These are phyloP conservation scores for Cenopis cana DNA, from an alignment of 2,888 invertebrate species.

Conservation along the genomic window DNA sequence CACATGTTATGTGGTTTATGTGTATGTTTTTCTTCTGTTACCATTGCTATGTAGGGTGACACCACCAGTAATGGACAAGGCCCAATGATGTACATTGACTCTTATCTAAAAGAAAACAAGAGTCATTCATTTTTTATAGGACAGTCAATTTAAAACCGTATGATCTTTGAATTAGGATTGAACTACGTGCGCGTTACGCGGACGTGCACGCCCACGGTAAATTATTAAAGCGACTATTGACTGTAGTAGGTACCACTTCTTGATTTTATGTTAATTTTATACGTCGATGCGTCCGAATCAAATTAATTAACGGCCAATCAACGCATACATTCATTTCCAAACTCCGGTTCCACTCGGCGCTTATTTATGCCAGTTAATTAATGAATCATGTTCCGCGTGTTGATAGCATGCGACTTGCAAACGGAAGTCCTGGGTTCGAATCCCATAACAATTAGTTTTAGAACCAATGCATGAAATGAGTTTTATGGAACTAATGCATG, in stretches of 20 bases:
- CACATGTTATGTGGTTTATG: too few species aligned
- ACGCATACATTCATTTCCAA: slow-evolving; percentile 50
- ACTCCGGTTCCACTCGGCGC: slow-evolving; percentile 34
- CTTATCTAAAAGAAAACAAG: too few species aligned
- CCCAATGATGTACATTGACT: too few species aligned
- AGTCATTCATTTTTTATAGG: too few species aligned
- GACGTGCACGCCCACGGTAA: too few species aligned
- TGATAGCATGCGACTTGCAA: background rate
- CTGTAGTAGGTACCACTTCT: slow-evolving; percentile 16
- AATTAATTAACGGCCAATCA: slow-evolving; percentile 30
- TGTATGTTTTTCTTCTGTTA: too few species aligned
- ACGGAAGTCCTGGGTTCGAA: background rate
- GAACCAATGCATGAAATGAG: background rate
- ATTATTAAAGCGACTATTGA: slow-evolving; percentile 11
- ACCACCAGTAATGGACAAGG: too few species aligned
- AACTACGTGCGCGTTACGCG: too few species aligned
- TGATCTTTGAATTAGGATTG: too few species aligned
- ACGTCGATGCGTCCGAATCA: slow-evolving; percentile 13
- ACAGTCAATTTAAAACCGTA: too few species aligned
- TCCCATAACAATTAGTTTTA: background rate
- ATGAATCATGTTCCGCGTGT: slow-evolving; percentile 55
- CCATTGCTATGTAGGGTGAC: too few species aligned
- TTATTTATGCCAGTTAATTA: slow-evolving; percentile 51
- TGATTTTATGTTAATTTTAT: slow-evolving; percentile 25
- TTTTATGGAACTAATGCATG: background rate